Conservation (phyloP, 2,888 invertebrate species). For the Chaitophorus viminalis region DNA sequence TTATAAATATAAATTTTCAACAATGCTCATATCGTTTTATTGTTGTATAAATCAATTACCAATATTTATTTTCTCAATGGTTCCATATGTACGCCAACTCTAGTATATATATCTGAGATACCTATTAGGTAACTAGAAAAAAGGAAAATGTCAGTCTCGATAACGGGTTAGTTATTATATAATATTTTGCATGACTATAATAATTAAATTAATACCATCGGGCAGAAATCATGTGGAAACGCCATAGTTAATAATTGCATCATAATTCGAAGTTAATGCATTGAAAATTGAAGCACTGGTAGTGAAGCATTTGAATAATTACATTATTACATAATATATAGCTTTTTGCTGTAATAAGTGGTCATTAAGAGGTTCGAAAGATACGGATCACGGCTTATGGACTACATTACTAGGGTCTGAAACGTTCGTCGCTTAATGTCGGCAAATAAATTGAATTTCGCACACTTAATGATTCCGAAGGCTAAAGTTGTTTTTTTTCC, state of each 20-base stretch:
- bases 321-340: background rate
- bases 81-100: too few species aligned
- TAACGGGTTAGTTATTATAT: too few species aligned
- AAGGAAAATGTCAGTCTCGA: too few species aligned
- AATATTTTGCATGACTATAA: too few species aligned
- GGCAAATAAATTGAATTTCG: slow-evolving; percentile 18
- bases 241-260: background rate
- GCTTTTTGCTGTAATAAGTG: background rate
- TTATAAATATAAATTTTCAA: too few species aligned
- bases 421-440: background rate
- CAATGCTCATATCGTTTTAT: too few species aligned
- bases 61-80: too few species aligned
- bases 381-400: background rate
- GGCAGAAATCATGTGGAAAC: background rate
- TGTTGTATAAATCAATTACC: too few species aligned
- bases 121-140: too few species aligned
- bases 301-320: background rate
- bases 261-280: background rate
- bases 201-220: too few species aligned
- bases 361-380: background rate
- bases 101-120: too few species aligned
- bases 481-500: slow-evolving; percentile 9
- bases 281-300: background rate
- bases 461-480: slow-evolving; percentile 8
- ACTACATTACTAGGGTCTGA: background rate